Evolutionary conservation across 2,888 invertebrate species (phyloP), one percentile per base, ranked within the genome.

Genomic region (Schrankia costaestrigalis): DNA sequence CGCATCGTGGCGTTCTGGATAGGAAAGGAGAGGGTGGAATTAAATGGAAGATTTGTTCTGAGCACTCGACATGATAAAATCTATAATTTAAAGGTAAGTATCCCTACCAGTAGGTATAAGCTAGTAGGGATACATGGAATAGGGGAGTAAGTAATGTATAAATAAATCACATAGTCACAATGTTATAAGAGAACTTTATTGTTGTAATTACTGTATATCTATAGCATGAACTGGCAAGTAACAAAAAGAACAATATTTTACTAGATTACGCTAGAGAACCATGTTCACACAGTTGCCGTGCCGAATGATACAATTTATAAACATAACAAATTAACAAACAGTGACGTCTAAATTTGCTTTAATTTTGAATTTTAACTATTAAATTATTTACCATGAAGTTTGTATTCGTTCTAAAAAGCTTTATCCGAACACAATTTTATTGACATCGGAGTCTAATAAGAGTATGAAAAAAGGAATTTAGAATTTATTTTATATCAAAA

Each of bases 181-280:
- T 87, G 80, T 87, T 85, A 84, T 84, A 86, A 85, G 85, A 86
- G 86, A 87, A 86, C 76, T 87, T 87, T 86, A 87, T 87, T 87
- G 75, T 85, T 79, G 71, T 85, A 86, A 83, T 84, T 84, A 86
- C 75, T 70, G 83, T 85, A 84, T 85, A 85, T 76, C 83, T 86
- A 86, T 86, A 87, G 87, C 87, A 82, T 84, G 79, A 87, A 85
- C 77, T 83, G 84, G 85, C 86, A 83, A 82, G 62, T 82, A 86
- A 87, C 80, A 78, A 81, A 81, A 82, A 68, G 67, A 75, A 79
- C 64, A 77, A 59, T 78, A 78, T 71, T 77, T 74, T 38, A 74
- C 83, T 83, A 86, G 59, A 83, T 81, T 76, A 83, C 71, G 63
- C 81, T 85, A 83, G 71, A 71, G 77, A 82, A 81, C 78, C 79